These are phyloP conservation scores for Anthoptus insignis DNA, from an alignment of 2,888 invertebrate species.

Conservation along the genomic window DNA sequence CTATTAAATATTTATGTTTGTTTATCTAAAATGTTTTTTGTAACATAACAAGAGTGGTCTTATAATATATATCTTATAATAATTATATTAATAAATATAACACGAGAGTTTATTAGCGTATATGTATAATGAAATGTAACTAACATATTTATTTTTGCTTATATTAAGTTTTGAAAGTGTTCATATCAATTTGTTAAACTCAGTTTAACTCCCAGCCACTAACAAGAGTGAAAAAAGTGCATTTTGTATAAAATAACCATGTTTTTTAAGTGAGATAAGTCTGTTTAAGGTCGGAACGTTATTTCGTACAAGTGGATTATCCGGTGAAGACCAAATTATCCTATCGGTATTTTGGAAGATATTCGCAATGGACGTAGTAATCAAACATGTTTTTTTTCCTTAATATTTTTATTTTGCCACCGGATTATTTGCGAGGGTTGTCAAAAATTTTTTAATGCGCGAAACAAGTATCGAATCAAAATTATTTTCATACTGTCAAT, in stretches of 20 bases:
- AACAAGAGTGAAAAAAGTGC: conserved; percentile 52
- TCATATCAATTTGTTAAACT: conserved; percentile 5
- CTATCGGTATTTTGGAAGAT: no score
- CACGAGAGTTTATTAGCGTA: conserved; percentile 56
- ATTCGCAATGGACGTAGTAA: no score
- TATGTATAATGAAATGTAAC: conserved; percentile 56
- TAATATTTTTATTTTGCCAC: no score
- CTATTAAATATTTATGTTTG: no score
- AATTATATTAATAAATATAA: conserved; percentile 26
- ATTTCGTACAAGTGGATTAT: no score
- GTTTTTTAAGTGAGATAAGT: conserved; percentile 2
- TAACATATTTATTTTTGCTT: conserved; percentile 84
- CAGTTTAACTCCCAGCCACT: conserved; percentile 49
- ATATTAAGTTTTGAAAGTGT: conserved; percentile 56
- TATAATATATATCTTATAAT: conserved; percentile 11
- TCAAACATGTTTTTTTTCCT: no score
- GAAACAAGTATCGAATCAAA: no score
- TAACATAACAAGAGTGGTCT: conserved; percentile 16
- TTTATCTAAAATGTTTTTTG: background rate
- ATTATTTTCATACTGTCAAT: no score
- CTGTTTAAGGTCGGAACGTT: background rate
- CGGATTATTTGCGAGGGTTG: no score
- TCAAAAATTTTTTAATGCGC: no score
- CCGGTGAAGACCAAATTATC: no score
- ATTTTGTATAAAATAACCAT: conserved; percentile 36